Evolutionary conservation across 2,888 invertebrate species (phyloP).

Genomic region (Euplagia quadripunctaria): DNA sequence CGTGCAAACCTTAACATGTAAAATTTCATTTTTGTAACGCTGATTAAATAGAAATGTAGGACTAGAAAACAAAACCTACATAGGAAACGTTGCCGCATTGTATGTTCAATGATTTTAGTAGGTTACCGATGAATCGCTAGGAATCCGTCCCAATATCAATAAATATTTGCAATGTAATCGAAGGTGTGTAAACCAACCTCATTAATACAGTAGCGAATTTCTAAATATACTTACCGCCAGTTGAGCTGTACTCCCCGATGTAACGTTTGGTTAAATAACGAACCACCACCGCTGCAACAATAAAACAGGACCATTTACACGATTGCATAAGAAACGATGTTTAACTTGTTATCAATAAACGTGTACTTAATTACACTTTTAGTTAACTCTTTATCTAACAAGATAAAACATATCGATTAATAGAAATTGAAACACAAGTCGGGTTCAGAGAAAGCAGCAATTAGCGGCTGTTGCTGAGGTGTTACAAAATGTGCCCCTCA

Average conservation of each 20-base stretch:
- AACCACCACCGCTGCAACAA: conserved; percentile 92
- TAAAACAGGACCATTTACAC: conserved; percentile 55
- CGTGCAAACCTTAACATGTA: conserved; percentile 5
- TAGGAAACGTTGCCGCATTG: neutral
- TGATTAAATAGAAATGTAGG: conserved; percentile 1
- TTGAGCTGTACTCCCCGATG: conserved; percentile 93
- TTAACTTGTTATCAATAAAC: conserved; percentile 52
- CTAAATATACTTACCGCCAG: conserved; percentile 88
- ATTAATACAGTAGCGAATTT: conserved; percentile 33
- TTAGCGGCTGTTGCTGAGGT: conserved; percentile 78
- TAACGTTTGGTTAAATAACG: conserved; percentile 92
- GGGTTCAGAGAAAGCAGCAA: conserved; percentile 81
- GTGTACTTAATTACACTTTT: conserved; percentile 57
- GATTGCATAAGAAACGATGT: conserved; percentile 36
- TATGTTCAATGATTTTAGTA: neutral
- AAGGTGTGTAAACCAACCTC: conserved; percentile 30
- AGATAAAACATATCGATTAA: conserved; percentile 70
- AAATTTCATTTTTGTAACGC: conserved; percentile 13
- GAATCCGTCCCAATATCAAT: conserved; percentile 23
- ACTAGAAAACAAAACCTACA: neutral
- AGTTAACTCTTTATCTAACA: conserved; percentile 65
- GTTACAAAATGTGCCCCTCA: conserved; percentile 82
- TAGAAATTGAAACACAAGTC: conserved; percentile 72
- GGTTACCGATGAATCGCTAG: neutral
- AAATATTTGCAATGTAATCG: conserved; percentile 15